Percentiles rank a stretch among this genome's conserved stretches.
Evolutionary conservation across 2,113 vertebrate genomes (phyloP).

Genomic region (Melanerpes formicivorus): DNA sequence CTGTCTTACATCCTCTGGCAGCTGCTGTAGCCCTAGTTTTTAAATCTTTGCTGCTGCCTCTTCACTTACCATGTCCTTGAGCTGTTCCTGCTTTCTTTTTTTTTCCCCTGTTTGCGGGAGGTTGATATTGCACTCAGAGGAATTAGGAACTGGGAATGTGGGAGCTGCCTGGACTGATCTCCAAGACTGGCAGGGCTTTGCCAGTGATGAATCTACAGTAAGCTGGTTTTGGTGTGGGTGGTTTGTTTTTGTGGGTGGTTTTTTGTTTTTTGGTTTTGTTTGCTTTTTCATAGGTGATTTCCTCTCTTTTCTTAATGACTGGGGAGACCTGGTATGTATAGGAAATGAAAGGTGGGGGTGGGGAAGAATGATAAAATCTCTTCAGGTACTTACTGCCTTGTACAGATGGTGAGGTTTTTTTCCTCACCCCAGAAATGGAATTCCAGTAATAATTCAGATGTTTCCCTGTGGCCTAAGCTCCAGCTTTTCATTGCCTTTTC

Average conservation of each 20-base stretch:
- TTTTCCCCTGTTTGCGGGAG: background rate
- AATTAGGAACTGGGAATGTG: background rate
- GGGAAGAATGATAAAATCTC: background rate
- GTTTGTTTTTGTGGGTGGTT: background rate
- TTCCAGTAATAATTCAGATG: background rate
- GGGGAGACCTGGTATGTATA: background rate
- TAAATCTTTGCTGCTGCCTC: background rate
- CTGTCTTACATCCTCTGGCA: background rate
- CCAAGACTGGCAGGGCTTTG: background rate
- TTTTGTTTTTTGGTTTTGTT: too few species aligned
- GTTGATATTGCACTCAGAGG: background rate
- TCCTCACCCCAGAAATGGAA: background rate
- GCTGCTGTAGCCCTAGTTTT: background rate
- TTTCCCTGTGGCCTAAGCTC: background rate
- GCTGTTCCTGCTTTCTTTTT: background rate
- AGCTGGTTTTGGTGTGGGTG: background rate
- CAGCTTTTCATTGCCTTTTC: background rate
- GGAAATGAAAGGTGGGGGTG: background rate
- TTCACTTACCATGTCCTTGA: background rate
- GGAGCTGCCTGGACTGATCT: background rate
- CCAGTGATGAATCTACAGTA: background rate
- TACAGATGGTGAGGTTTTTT: background rate
- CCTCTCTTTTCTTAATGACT: background rate
- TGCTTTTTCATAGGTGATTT: background rate
- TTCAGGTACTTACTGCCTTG: background rate